Base-by-base conservation (phyloP, 2,113 vertebrate species). In the Parotia lawesii region DNA sequence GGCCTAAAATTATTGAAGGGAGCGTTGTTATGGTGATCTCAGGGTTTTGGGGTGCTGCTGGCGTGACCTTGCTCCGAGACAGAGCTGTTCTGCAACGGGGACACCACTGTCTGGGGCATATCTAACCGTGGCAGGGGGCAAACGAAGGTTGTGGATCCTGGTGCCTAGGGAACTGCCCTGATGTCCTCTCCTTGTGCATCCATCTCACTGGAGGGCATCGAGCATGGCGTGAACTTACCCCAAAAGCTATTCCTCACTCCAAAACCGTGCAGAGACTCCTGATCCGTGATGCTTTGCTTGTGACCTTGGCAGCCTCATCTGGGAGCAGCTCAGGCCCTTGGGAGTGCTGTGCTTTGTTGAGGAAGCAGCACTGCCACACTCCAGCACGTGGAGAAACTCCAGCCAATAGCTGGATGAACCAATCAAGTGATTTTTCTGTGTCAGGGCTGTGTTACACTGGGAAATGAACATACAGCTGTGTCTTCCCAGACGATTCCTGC, bases 201-300 rank as follows among this genome's bases (percentile, higher is more conserved):
- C n/a, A 6, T 61, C 51, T 74, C 40, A 47, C 27, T 0, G 0
- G 56, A 60, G 50, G 23, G n/a, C 45, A 51, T 42, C 0, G 14
- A 42, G 27, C 27, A 33, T 2, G 3, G 27, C 6, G 15, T 31
- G 6, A 28, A 15, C 65, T 74, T 37, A 40, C 16, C 35, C 62
- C 66, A 42, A 57, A 79, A 86, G 21, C 45, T 61, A 17, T 23
- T 71, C 23, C 81, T 86, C 7, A 5, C 27, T 23, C 35, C 33
- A n/a, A 4, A 78, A 70, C 37, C 47, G 19, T n/a, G 45, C 61
- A 61, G 61, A 40, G 38, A 16, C 66, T 78, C 56, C 40, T 37
- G 18, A 28, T 48, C 29, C 0, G 0, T 38, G 57, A 15, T 6
- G 21, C 33, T 57, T 87, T 87, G 62, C 83, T 87, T 0, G 0